Evolutionary conservation across 2,797 vertebrate genomes (phyloP), one percentile per base, ranked within the genome.

Genomic region (Sebastes itinus): DNA sequence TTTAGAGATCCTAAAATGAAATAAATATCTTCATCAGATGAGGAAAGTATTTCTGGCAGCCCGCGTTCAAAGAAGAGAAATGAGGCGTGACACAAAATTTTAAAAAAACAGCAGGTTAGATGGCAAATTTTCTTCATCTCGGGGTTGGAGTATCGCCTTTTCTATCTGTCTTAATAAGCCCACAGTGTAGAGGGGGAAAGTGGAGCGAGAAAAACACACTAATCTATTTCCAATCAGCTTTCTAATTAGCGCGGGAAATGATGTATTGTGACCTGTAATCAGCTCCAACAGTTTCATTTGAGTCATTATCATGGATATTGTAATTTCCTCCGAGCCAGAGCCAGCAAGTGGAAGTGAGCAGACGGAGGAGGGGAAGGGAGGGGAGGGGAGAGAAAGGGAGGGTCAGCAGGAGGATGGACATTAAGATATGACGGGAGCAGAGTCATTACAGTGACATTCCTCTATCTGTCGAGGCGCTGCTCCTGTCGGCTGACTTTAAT

Each of bases 221-320:
- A 92, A 94, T 95, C 92, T 92, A 87, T 94, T 94, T 94, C 89
- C 92, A 94, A 94, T 94, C 92, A 94, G 90, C 84, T 88, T 90
- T 88, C 89, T 94, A 93, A 94, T 95, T 95, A 94, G 91, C 83
- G 5, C 58, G 38, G 88, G 92, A 90, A 91, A 94, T 93, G 80
- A 93, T 92, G 91, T 83, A 92, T 94, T 94, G 91, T 93, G 92
- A 94, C 92, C 91, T 84, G 91, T 88, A 94, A 94, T 95, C 93
- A 89, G 92, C 88, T 87, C 81, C 86, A 92, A 85, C 90, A 83
- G 73, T 91, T 94, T 91, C 88, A 88, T 92, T 88, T 84, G 87
- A 93, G 86, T 92, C 93, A 93, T 94, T 94, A 94, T 92, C 87
- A 81, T 83, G 90, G 86, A 92, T 92, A 93, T 93, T 92, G 89